Evolutionary conservation across 2,888 invertebrate species (phyloP).

Genomic region (Drosophila nr. medialis): DNA sequence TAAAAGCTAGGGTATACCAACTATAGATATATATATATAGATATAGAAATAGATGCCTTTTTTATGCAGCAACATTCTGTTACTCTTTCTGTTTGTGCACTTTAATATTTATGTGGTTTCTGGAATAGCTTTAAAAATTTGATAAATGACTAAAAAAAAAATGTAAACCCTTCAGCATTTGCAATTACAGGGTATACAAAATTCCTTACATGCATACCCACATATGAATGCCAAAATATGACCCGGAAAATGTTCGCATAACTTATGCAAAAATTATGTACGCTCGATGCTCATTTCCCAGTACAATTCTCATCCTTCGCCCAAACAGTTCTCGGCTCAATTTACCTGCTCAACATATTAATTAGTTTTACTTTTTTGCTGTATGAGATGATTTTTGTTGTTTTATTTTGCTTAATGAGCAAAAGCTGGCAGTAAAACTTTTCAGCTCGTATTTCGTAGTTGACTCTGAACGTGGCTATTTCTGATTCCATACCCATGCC

Average conservation of each 20-base stretch:
- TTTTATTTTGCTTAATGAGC: constrained; percentile 53
- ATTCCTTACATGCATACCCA: not conserved
- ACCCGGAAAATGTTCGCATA: constrained; percentile 70
- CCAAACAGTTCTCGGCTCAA: constrained; percentile 20
- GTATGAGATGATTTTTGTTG: constrained; percentile 16
- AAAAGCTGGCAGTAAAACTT: constrained; percentile 38
- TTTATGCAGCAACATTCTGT: not conserved
- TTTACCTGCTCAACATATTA: constrained; percentile 70
- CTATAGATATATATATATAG: too few relatives aligned
- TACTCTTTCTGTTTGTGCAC: not conserved
- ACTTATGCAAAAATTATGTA: constrained; percentile 73
- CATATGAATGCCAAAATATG: constrained; percentile 32
- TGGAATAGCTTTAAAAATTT: not conserved
- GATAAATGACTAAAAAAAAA: too few relatives aligned
- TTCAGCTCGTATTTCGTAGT: constrained; percentile 42
- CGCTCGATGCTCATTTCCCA: constrained; percentile 54
- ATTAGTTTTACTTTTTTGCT: constrained; percentile 58
- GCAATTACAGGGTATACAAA: constrained; percentile 21
- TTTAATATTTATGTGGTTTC: not conserved
- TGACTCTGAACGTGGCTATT: constrained; percentile 20
- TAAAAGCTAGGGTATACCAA: not conserved
- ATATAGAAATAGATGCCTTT: not conserved
- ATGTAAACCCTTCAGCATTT: not conserved
- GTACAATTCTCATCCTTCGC: constrained; percentile 5
- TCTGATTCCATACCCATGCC: constrained; percentile 7